phyloP scores from a whole-genome alignment of 2,888 invertebrate species.

The Pandemis cinnamomeana region DNA sequence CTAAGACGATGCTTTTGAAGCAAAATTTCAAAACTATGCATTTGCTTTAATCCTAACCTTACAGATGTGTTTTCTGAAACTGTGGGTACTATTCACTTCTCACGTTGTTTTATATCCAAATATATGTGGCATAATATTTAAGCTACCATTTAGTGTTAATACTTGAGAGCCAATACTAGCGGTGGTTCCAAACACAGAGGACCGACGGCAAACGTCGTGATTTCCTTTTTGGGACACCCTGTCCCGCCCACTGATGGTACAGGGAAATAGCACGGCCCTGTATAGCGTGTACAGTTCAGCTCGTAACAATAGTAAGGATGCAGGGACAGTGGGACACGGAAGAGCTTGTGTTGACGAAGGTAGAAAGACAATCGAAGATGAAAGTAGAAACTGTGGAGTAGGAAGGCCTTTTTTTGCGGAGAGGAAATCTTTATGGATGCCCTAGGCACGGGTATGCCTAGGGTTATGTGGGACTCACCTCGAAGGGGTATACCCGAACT shows the following conservation, averaged over 20 bases:
- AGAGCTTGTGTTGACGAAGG: too few species aligned
- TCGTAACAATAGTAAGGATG: neutral
- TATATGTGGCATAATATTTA: slow-evolving; percentile 56
- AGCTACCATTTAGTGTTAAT: slow-evolving; percentile 63
- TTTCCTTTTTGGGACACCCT: slow-evolving; percentile 68
- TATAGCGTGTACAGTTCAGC: slow-evolving; percentile 25
- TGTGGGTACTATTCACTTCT: slow-evolving; percentile 29
- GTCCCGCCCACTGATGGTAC: slow-evolving; percentile 44
- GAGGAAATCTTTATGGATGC: too few species aligned
- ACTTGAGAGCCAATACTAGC: slow-evolving; percentile 13
- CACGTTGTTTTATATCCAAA: slow-evolving; percentile 26
- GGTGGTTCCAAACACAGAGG: slow-evolving; percentile 37
- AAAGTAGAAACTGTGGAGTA: too few species aligned
- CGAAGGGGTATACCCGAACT: too few species aligned
- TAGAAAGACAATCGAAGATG: too few species aligned
- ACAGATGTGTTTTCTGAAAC: neutral
- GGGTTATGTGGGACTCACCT: too few species aligned
- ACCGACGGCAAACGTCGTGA: slow-evolving; percentile 64
- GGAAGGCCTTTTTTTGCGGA: too few species aligned
- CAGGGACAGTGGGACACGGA: too few species aligned
- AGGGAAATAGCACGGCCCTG: slow-evolving; percentile 34
- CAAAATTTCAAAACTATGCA: too few species aligned
- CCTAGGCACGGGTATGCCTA: too few species aligned
- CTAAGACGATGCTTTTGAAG: too few species aligned
- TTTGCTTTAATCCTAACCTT: neutral